Conservation (phyloP, 1,140 invertebrate species). For the Meloidogyne hapla region DNA sequence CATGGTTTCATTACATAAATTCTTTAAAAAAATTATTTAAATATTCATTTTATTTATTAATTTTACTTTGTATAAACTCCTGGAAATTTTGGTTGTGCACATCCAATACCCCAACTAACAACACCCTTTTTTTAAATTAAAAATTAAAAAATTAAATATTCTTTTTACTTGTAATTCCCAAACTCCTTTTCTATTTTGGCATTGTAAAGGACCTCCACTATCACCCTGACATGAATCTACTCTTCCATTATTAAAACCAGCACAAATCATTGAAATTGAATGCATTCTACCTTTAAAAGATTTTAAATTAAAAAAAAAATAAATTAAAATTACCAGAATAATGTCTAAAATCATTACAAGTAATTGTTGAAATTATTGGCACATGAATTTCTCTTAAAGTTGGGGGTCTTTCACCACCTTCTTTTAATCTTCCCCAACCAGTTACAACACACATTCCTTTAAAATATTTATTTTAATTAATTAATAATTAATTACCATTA, state of each 20-base stretch:
- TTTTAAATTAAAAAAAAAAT: not conserved
- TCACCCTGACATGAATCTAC: conserved; percentile 49
- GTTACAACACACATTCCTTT: conserved; percentile 35
- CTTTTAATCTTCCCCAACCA: conserved; percentile 42
- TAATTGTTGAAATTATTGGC: conserved; percentile 38
- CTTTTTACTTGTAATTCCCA: conserved; percentile 39
- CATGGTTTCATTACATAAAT: conserved; percentile 17
- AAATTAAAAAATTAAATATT: no score
- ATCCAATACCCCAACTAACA: conserved; percentile 49
- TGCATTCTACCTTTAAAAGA: conserved; percentile 25
- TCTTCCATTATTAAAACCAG: conserved; percentile 38
- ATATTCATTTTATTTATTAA: not conserved
- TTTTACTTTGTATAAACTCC: conserved; percentile 43
- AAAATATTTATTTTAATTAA: not conserved
- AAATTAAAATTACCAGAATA: conserved; percentile 24
- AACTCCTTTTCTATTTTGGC: conserved; percentile 24
- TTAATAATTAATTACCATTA: not conserved
- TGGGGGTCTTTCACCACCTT: conserved; percentile 21
- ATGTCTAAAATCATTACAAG: conserved; percentile 39
- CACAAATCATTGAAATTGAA: conserved; percentile 44
- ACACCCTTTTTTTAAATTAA: conserved; percentile 25
- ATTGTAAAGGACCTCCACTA: conserved; percentile 33
- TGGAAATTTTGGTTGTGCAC: conserved; percentile 38
- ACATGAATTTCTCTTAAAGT: conserved; percentile 41
- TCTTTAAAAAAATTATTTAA: not conserved